Evolutionary conservation across 2,888 invertebrate genomes (phyloP), one percentile per base, ranked within the genome.

Genomic region (Caenorhabditis sp.): DNA sequence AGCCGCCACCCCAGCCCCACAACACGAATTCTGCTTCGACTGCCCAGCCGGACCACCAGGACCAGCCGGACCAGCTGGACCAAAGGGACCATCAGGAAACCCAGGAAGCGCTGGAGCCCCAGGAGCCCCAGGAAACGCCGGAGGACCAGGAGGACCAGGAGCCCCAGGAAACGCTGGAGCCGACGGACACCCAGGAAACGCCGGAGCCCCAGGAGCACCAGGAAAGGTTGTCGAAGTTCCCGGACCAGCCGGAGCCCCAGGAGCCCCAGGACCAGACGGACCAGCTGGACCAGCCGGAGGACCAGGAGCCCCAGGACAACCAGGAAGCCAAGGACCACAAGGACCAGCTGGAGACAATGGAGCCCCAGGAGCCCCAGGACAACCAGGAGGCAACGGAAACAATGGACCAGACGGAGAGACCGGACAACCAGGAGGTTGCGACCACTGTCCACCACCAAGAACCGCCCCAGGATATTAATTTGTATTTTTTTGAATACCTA

Each of bases 381-480:
- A 74, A 63, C 74, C 74, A 74, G 74, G 74, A 74, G 66, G 65
- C 69, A 68, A 69, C 63, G 74, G 74, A 74, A 63, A 74, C 74
- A 69, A 74, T 38, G 74, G 74, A 74, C 66, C 78, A 58, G 78
- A 79, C 56, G 84, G 84, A 75, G 68, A 76, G 52, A 76, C 79
- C 36, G 84, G 84, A 66, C 70, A 67, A 61, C 78, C 74, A 67
- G 83, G 83, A 73, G 77, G 78, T 60, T 82, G 82, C 81, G 80
- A 82, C 70, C 81, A 83, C 77, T 83, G 82, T 78, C 80, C 82
- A 66, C 80, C 80, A 64, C 82, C 80, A 67, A 71, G 83, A 57
- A 83, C 83, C 56, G 80, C 81, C 23, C 81, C 83, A 66, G 83
- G 83, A 76, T 83, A 83, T 74, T 74, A 68, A 64, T 62, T 58